Evolutionary conservation across 2,797 vertebrate genomes (phyloP), one percentile per base, ranked within the genome.

Genomic region (Myiothlypis coronata): DNA sequence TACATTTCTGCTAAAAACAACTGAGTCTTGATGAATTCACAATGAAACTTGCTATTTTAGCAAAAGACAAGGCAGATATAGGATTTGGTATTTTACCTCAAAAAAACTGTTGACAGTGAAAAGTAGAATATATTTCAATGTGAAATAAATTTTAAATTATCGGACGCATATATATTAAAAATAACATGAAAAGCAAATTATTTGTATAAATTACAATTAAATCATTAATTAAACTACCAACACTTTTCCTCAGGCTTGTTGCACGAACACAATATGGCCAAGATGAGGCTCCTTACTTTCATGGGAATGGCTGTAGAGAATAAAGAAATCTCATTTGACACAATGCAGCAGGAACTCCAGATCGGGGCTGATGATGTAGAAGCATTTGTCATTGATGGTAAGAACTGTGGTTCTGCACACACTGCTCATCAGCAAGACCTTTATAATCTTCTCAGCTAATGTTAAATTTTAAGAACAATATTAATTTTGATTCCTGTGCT

Each of bases 261-360:
- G 93, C 99, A 99, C 4, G 99, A 99, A 96, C 99, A 99, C 95
- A 99, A 99, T 96, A 99, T 99, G 98, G 97, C 99, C 86, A 99
- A 99, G 98, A 99, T 99, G 99, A 98, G 99, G 93, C 98, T 99
- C 75, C 98, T 99, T 85, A 99, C 99, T 30, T 99, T 99, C 96
- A 99, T 99, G 99, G 99, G 99, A 92, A 99, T 99, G 99, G 99
- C 99, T 30, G 99, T 98, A 80, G 99, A 99, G 97, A 99, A 98
- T 96, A 99, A 99, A 97, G 99, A 99, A 96, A 98, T 99, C 96
- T 99, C 98, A 26, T 99, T 99, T 93, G 99, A 99, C 89, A 99
- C 98, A 67, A 99, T 99, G 98, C 98, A 99, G 78, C 99, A 99
- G 97, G 99, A 99, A 93, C 98, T 99, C 94, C 99, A 99, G 97